A percentile compares a stretch with the other conserved stretches of the same genome.
phyloP scores from a whole-genome alignment of 2,888 invertebrate species.

The Alloplasta piceator region DNA sequence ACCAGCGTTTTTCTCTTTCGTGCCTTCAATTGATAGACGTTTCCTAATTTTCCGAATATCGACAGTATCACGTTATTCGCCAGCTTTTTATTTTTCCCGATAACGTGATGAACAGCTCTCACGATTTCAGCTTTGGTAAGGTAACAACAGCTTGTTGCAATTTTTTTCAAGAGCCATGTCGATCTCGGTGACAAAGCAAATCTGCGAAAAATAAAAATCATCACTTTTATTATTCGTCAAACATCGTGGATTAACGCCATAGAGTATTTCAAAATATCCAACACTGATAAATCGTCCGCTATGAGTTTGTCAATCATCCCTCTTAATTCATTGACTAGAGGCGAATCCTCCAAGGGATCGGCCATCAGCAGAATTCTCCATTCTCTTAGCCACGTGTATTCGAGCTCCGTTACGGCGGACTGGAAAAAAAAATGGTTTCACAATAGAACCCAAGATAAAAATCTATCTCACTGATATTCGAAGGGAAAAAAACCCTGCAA shows the following conservation, averaged over 20 bases:
- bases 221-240: not conserved
- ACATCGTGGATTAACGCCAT: not conserved
- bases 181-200: constrained; percentile 74
- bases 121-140: constrained; percentile 82
- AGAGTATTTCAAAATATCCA: constrained; percentile 59
- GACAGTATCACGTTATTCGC: constrained; percentile 77
- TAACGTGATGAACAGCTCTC: constrained; percentile 80
- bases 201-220: constrained; percentile 59
- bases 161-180: constrained; percentile 82
- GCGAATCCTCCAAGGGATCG: constrained; percentile 83
- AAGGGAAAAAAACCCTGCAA: not conserved
- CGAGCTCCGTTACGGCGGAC: constrained; percentile 86
- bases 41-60: constrained; percentile 72
- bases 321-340: constrained; percentile 83
- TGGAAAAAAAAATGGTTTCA: constrained; percentile 77
- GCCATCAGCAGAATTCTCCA: constrained; percentile 87
- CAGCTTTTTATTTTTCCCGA: constrained; percentile 78
- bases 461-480: not conserved
- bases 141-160: constrained; percentile 81
- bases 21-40: constrained; percentile 78
- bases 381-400: constrained; percentile 87
- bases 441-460: constrained; percentile 5
- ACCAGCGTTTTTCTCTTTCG: constrained; percentile 86
- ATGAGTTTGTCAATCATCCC: constrained; percentile 85
- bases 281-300: constrained; percentile 75